phyloP scores from a whole-genome alignment of 2,888 invertebrate genomes.

The Rosalia funebris region DNA sequence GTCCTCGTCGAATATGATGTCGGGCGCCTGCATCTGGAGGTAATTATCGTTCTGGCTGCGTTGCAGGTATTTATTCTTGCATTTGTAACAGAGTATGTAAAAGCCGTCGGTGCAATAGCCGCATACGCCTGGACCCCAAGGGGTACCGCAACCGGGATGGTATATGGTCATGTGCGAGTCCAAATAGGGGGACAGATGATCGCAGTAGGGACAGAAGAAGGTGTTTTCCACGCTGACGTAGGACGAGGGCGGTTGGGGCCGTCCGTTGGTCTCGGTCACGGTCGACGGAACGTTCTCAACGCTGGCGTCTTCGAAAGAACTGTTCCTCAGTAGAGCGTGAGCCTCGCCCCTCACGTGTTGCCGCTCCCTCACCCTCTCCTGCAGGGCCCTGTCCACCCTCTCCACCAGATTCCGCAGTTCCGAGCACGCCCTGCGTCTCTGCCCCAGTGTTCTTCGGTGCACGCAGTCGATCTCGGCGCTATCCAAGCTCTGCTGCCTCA shows the following conservation, averaged over 20 bases:
- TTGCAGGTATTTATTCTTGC: constrained; percentile 63
- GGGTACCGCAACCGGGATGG: constrained; percentile 68
- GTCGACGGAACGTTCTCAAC: constrained; percentile 25
- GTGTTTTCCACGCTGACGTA: constrained; percentile 46
- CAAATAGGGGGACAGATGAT: constrained; percentile 61
- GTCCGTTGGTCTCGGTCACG: constrained; percentile 12
- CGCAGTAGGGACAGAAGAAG: constrained; percentile 61
- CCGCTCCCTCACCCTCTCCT: constrained; percentile 56
- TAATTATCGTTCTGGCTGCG: constrained; percentile 43
- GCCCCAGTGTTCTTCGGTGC: constrained; percentile 33
- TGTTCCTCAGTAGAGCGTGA: constrained; percentile 57
- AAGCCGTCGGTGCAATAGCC: constrained; percentile 60
- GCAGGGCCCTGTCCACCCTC: constrained; percentile 47
- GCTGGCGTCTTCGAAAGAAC: constrained; percentile 29
- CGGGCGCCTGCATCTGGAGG: constrained; percentile 57
- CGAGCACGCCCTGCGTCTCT: constrained; percentile 42
- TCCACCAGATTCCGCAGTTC: constrained; percentile 45
- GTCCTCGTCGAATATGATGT: constrained; percentile 61
- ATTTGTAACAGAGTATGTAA: constrained; percentile 67
- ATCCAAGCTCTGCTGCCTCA: constrained; percentile 43
- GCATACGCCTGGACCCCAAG: constrained; percentile 66
- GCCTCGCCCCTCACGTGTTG: constrained; percentile 64
- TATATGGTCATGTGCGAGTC: constrained; percentile 64
- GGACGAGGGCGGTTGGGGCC: constrained; percentile 18
- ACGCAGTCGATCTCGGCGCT: constrained; percentile 37